Conservation (phyloP, 2,113 vertebrate genomes). For the Dromiciops gliroides region DNA sequence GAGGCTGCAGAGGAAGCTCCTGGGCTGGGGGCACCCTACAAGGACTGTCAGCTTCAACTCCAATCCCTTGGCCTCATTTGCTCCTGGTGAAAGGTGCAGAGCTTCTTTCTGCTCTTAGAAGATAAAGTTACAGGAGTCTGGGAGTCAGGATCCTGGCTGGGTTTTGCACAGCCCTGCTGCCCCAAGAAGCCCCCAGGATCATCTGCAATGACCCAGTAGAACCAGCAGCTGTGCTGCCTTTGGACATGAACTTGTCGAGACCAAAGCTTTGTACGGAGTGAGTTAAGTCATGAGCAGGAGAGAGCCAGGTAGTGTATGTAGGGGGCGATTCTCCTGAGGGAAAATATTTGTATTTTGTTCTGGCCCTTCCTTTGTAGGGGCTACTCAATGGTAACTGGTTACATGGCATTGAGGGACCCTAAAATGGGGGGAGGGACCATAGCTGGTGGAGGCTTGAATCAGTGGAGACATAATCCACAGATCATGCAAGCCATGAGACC, state of each 20-base stretch:
- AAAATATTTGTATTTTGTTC: background rate
- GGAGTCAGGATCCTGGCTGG: background rate
- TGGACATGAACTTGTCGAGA: background rate
- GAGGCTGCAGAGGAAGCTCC: no score
- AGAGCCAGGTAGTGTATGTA: background rate
- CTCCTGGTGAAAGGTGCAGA: background rate
- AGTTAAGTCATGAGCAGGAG: background rate
- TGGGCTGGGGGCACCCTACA: no score
- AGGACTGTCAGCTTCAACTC: no score
- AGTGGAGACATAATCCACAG: background rate
- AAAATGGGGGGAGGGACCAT: background rate
- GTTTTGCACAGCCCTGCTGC: background rate
- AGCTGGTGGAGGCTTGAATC: background rate
- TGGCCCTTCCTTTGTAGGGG: background rate
- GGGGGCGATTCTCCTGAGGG: background rate
- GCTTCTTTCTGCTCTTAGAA: background rate
- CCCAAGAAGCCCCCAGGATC: background rate
- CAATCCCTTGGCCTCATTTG: no score
- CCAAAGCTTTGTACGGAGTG: background rate
- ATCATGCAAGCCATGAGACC: no score
- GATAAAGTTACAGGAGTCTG: background rate
- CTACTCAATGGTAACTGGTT: background rate
- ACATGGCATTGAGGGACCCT: background rate
- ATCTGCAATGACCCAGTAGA: background rate
- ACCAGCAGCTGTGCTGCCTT: background rate